Base-by-base conservation (phyloP, 1,140 invertebrate species). In the Schmidtea mediterranea region DNA sequence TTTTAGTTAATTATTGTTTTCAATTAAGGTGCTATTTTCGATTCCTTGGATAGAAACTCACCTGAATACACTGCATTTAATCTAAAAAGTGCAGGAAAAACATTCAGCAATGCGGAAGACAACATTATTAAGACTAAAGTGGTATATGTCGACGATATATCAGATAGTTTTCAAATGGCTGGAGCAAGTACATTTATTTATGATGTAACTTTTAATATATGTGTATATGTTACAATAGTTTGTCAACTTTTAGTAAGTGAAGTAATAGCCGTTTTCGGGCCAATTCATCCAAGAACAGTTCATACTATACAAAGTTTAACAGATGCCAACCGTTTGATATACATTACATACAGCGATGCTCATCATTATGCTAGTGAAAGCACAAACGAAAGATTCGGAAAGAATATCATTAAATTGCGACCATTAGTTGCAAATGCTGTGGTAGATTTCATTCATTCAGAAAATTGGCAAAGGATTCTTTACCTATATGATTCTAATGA, bases 401-500 rank as follows among this genome's bases (percentile, higher is more conserved):
- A 22, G 5, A 43, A 15, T 24, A 48, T 48, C 24, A 22, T 54
- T 5, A 51, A 49, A 40, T 80, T 90, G 78, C 71, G 80, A 46
- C 83, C 83, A 12, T 79, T 86, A 66, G 87, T 86, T 68, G 80
- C 86, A 63, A 75, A 76, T 56, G 82, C 82, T 37, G 78, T 89
- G 57, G 78, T 86, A 55, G 82, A 87, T 68, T 78, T 82, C 21
- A 80, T 89, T 54, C 71, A 76, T 54, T 79, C 80, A 63, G 86
- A 87, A 61, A 76, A 77, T 38, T 87, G 83, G 83, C 75, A 75
- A 54, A 78, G 78, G 60, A 80, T 92, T 57, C 81, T 87, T 59
- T 92, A 86, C 68, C 71, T 92, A 50, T 90, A 89, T 62, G 81
- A 87, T 67, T 84, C 82, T 5, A 80, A 87, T 60, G 82, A 87